Evolutionary conservation across 2,888 invertebrate genomes (phyloP).

Genomic region (Metallyticus violacea): DNA sequence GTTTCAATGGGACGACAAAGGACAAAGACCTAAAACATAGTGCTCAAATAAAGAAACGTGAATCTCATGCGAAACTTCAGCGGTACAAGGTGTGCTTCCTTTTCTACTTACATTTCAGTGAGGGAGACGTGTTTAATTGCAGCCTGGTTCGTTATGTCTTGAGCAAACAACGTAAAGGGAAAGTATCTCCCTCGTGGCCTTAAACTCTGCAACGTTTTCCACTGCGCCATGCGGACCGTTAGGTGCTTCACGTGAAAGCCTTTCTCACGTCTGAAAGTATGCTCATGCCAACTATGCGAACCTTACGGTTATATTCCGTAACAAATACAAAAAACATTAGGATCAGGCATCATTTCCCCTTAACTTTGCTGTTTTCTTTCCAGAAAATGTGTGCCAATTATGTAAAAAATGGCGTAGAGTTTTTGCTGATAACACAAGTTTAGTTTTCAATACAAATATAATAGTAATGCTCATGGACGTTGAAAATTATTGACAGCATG

Average conservation of each 20-base stretch:
- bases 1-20: background rate
- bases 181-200: background rate
- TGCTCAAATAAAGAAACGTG: background rate
- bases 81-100: background rate
- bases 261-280: too few relatives aligned
- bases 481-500: too few relatives aligned
- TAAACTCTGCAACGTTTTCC: background rate
- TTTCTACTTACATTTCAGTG: background rate
- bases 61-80: background rate
- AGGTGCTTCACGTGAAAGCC: background rate
- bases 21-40: background rate
- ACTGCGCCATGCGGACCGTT: background rate
- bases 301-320: too few relatives aligned
- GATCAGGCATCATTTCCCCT: too few relatives aligned
- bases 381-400: too few relatives aligned
- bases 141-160: background rate
- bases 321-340: too few relatives aligned
- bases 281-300: too few relatives aligned
- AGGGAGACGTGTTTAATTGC: background rate
- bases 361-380: too few relatives aligned
- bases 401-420: too few relatives aligned
- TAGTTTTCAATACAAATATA: too few relatives aligned
- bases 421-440: too few relatives aligned
- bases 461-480: too few relatives aligned
- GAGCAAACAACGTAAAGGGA: background rate